Base-by-base conservation (phyloP, 2,113 vertebrate genomes). In the Tangachromis dhanisi region DNA sequence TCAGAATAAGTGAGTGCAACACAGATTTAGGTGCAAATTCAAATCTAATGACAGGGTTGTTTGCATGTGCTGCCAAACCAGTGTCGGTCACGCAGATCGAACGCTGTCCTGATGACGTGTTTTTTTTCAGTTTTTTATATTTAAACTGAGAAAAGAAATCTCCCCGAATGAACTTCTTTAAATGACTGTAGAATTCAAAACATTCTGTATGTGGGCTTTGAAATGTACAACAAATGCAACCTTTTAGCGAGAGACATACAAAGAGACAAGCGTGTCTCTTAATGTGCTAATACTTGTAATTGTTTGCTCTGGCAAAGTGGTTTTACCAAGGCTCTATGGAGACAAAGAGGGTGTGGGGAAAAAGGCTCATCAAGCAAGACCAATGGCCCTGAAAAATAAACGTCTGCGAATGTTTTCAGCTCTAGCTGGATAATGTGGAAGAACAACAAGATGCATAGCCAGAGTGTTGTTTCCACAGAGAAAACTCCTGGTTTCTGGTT, bases 1-100 rank as follows among this genome's bases (percentile, higher is more conserved):
- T 0, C 97, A 98, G 86, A 99, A 99, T 96, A 98, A 96, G 98
- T 99, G 91, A 92, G 95, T 87, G 2, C 40, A 47, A 76, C 21
- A 45, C 40, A 73, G 21, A 47, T 73, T 73, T 73, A 29, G 0
- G 21, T 73, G 68, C 21, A 73, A 73, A 73, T 73, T 21, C 13
- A 45, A 45, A 26, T 73, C 40, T 45, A 45, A 47, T 7, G 14
- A 76, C 40, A 47, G 0, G 0, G 38, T 73, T 73, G 66, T 16
- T 47, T 26, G 5, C 40, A 47, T 76, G 38, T 47, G 40, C 13
- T 47, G 21, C 40, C 21, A 73, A 24, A 73, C 21, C 40, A 17
- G 8, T 7, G 2, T 26, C 4, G 1, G 24, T 47, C 21, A 73
- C 3, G 8, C 12, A 73, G 21, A 4, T 24, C 8, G 1, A 73